Evolutionary conservation across 2,888 invertebrate species (phyloP), one percentile per base, ranked within the genome.

Genomic region (Agrilus cyanescens): DNA sequence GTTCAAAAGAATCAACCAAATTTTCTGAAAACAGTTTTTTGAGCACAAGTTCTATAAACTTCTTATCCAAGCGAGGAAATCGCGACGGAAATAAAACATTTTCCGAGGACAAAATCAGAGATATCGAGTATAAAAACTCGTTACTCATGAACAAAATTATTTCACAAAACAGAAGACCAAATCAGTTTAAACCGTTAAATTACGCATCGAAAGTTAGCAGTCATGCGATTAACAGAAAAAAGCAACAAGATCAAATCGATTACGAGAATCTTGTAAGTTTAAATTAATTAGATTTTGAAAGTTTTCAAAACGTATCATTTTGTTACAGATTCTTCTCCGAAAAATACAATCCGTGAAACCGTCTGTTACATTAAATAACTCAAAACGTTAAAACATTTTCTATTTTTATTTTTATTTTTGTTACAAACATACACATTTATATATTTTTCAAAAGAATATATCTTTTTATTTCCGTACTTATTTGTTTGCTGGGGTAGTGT

Each of bases 331-430:
- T 30, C 47, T 56, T 37, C 40, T 55, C 33, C 52, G 53, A 45
- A 55, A 55, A 50, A 57, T 58, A 25, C 56, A 55, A 48, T 44
- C 48, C 2, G 52, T 54, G 12, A 58, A 58, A 44, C 53, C 58
- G 6, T 54, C 51, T 43, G 56, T 20, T 20, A 5, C 54, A 12
- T 41, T 53, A 33, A 55, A 54, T 38, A 48, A 44, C 37, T 15
- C 43, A 38, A 20, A 7, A 20, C 20, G 20, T 20, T 20, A 20
- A 20, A 20, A 20, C 4, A 20, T 5, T 5, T n/a, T 20, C 6
- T 20, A 20, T 6, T 20, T 5, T 20, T 20, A 20, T 20, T 20
- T 20, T 20, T 18, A n/a, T 18, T 20, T 20, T 20, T 20, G 20
- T 20, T 7, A 20, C 20, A 7, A 20, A 20, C 20, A 20, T 20